A percentile compares a stretch with the other conserved stretches of the same genome.
Evolutionary conservation across 2,113 vertebrate genomes (phyloP).

Genomic region (Brachypteracias leptosomus): DNA sequence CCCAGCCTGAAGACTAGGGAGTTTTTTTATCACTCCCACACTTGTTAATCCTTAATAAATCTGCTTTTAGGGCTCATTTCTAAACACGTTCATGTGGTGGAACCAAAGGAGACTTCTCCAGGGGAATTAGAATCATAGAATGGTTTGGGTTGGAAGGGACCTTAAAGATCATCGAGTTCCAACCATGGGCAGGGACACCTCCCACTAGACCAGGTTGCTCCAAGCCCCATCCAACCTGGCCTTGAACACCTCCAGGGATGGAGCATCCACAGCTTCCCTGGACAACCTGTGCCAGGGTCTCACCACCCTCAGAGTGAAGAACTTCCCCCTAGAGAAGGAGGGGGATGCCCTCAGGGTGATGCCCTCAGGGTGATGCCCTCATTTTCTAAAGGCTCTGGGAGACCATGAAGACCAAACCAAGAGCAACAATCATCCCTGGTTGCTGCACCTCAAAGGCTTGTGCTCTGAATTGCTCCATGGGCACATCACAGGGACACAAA

Average conservation of each 20-base stretch:
- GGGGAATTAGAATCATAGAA: neutral
- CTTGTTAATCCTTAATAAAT: slow-evolving; percentile 20
- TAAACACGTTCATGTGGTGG: neutral
- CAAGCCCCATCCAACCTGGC: too few species aligned
- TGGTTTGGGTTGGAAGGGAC: neutral
- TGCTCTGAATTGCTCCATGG: neutral
- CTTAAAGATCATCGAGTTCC: neutral
- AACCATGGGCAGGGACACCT: too few species aligned
- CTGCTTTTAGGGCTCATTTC: slow-evolving; percentile 19
- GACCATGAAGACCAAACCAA: neutral
- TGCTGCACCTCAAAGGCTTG: neutral
- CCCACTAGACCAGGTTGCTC: too few species aligned
- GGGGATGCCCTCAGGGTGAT: neutral
- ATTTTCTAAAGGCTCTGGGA: neutral
- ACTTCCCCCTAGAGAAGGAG: too few species aligned
- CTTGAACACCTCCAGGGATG: too few species aligned
- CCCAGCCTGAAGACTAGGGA: neutral
- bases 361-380: neutral
- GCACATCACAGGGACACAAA: accelerated
- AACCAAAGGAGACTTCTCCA: accelerated
- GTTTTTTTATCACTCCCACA: slow-evolving; percentile 12
- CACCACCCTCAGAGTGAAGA: too few species aligned
- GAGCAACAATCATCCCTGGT: neutral
- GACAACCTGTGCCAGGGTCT: too few species aligned
- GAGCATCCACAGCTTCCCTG: too few species aligned